Conservation (phyloP, 2,797 vertebrate species). For the Falco cherrug region DNA sequence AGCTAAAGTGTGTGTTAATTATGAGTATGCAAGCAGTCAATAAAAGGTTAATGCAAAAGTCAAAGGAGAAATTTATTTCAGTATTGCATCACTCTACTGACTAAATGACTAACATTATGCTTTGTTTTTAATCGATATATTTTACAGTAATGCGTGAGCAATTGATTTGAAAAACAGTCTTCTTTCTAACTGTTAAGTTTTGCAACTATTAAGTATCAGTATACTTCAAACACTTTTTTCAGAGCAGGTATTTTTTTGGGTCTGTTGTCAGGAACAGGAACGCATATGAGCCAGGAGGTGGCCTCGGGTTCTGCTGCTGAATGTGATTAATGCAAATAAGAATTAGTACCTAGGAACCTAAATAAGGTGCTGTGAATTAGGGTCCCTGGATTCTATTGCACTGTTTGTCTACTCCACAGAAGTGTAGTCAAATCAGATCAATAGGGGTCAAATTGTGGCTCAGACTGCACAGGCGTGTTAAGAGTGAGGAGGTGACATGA, state of each 20-base stretch:
- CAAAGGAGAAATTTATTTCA: slow-evolving; percentile 98
- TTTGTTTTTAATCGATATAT: slow-evolving; percentile 96
- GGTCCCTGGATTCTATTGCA: not conserved
- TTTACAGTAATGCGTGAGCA: slow-evolving; percentile 95
- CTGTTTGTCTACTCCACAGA: not conserved
- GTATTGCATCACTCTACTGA: slow-evolving; percentile 95
- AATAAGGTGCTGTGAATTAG: slow-evolving; percentile 1
- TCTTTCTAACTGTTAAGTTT: slow-evolving; percentile 65
- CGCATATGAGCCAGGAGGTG: not conserved
- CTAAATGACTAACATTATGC: slow-evolving; percentile 90
- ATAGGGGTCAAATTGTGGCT: slow-evolving; percentile 10
- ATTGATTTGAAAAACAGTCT: slow-evolving; percentile 83
- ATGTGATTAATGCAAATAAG: slow-evolving; percentile 22
- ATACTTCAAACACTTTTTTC: not conserved
- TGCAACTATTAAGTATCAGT: slow-evolving; percentile 57
- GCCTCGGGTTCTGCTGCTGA: not conserved
- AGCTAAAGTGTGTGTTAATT: slow-evolving; percentile 99
- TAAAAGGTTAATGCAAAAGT: slow-evolving; percentile 99
- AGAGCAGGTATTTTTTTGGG: slow-evolving; percentile 16
- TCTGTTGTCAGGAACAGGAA: not conserved
- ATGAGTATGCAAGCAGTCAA: slow-evolving; percentile 99
- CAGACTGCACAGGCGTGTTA: not conserved
- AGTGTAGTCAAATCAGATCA: slow-evolving; percentile 10
- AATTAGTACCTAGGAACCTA: not conserved
- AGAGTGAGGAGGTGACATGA: not conserved